phyloP scores from a whole-genome alignment of 2,888 invertebrate genomes.

The Zygaena filipendulae region DNA sequence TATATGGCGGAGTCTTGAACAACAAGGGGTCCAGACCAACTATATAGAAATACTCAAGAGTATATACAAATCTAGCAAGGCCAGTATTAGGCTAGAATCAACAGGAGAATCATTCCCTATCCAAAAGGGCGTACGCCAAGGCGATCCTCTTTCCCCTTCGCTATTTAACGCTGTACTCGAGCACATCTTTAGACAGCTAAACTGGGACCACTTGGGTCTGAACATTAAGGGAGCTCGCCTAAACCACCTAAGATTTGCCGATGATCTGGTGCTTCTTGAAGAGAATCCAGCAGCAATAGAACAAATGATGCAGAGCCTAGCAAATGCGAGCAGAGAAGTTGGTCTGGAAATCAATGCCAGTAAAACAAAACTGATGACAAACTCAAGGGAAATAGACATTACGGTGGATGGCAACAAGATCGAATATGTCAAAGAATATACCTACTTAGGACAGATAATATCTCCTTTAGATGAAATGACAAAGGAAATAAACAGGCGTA shows the following conservation, averaged over 20 bases:
- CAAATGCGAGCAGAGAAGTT: slow-evolving; percentile 9
- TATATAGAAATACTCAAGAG: slow-evolving; percentile 11
- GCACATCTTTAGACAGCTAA: slow-evolving; percentile 4
- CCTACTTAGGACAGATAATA: slow-evolving; percentile 11
- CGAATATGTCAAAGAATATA: slow-evolving; percentile 9
- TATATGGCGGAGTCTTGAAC: slow-evolving; percentile 10
- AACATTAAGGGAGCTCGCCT: slow-evolving; percentile 5
- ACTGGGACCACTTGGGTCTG: slow-evolving; percentile 5
- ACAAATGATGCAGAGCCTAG: slow-evolving; percentile 8
- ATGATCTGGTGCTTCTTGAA: slow-evolving; percentile 12
- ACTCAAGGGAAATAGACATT: slow-evolving; percentile 11
- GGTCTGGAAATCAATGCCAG: slow-evolving; percentile 11
- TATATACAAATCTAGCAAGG: slow-evolving; percentile 9
- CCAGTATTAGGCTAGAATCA: slow-evolving; percentile 5
- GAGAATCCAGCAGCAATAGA: slow-evolving; percentile 8
- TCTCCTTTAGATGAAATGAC: slow-evolving; percentile 8
- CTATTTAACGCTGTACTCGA: slow-evolving; percentile 3
- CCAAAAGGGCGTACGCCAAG: slow-evolving; percentile 11
- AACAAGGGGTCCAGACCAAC: slow-evolving; percentile 7
- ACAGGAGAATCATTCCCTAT: slow-evolving; percentile 8
- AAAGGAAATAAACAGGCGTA: slow-evolving; percentile 13
- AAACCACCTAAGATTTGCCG: slow-evolving; percentile 10
- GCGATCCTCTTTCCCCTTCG: slow-evolving; percentile 7
- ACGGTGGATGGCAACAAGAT: slow-evolving; percentile 10
- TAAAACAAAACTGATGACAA: slow-evolving; percentile 13